A percentile compares a stretch with the other conserved stretches of the same genome.
phyloP scores from a whole-genome alignment of 2,797 vertebrate species.

The Columba guinea region DNA sequence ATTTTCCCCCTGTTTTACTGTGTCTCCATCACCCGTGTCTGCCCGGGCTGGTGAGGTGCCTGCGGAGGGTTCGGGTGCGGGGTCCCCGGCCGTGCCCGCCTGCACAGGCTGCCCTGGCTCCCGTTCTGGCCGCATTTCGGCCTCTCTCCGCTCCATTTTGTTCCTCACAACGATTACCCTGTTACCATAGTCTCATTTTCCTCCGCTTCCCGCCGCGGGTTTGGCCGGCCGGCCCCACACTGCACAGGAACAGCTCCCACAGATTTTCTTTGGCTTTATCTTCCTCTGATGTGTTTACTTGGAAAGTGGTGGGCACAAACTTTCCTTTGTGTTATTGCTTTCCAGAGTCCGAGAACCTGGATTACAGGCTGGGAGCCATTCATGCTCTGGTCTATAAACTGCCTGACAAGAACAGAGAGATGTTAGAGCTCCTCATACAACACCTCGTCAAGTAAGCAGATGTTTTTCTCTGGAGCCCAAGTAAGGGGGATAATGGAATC shows the following conservation, averaged over 20 bases:
- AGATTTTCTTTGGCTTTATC: background rate
- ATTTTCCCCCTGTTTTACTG: constrained; percentile 24
- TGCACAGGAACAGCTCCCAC: background rate
- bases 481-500: background rate
- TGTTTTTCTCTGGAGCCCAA: background rate
- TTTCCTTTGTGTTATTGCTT: constrained; percentile 10
- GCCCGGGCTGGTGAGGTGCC: background rate
- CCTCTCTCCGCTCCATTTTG: background rate
- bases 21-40: constrained; percentile 23
- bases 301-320: background rate
- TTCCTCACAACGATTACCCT: background rate
- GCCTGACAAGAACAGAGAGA: constrained; percentile 93
- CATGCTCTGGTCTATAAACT: constrained; percentile 93
- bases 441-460: constrained; percentile 90
- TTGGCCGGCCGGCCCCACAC: background rate
- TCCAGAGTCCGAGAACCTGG: constrained; percentile 93
- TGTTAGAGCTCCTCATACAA: constrained; percentile 92
- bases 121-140: background rate
- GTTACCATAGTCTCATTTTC: background rate
- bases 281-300: background rate
- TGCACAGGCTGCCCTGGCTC: background rate
- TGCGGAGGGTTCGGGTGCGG: background rate
- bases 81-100: background rate
- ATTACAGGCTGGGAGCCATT: constrained; percentile 91
- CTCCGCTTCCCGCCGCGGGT: background rate